Evolutionary conservation across 2,113 vertebrate species (phyloP), one percentile per base, ranked within the genome.

Genomic region (Cyanistes caeruleus): DNA sequence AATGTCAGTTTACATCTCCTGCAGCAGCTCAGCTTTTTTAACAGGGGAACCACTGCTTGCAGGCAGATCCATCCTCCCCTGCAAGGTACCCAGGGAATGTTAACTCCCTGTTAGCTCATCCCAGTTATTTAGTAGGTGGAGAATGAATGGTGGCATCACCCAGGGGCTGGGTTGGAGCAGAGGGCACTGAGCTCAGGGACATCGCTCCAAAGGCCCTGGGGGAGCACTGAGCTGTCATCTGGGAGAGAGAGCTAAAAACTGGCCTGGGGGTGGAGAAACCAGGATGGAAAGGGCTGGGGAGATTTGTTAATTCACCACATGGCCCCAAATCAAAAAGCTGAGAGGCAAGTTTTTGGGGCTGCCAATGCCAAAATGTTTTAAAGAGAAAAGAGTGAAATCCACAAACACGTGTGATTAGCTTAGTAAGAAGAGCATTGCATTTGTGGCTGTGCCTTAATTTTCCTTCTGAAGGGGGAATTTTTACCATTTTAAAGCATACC

Each of bases 211-310:
- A 21, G 27, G 7, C 22, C 41, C 31, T 43, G 55, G 30, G 39
- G 48, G 55, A 17, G 2, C 0, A 0, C 27, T 15, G 77, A 93
- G 33, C 18, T 91, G 48, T 24, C 3, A 0, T 35, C 49, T 64
- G 59, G 58, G 27, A 35, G 46, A 39, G 8, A 63, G 49, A 51
- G 17, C 13, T 75, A 5, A 67, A 30, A 59, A 23, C 12, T 52
- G 52, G 7, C 20, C 25, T 33, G 27, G 35, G 39, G 37, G 15
- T 81, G 43, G 30, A 85, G 74, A 43, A 59, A 82, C 3, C 44
- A 56, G 48, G 27, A 17, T 44, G 31, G 39, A 87, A 9, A 72
- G 17, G 44, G 11, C 1, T 53, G 46, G 2, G 3, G 28, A 16
- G 18, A 28, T 15, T 56, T 60, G 13, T 60, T 37, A 43, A 30